Base-by-base conservation (phyloP, 2,113 vertebrate genomes). In the Acanthochromis polyacanthus region DNA sequence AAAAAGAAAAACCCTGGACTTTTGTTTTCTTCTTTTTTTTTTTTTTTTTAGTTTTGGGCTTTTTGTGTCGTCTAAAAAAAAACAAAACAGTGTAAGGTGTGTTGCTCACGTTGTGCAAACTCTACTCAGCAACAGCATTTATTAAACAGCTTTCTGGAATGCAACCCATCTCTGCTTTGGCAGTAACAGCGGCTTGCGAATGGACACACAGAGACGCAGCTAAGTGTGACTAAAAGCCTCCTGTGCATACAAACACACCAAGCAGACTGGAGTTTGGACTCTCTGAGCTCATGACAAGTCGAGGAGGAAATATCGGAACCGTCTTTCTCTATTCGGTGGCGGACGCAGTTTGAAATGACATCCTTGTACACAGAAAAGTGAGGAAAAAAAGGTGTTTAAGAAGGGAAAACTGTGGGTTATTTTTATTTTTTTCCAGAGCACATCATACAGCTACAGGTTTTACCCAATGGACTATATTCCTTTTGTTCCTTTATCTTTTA, bases 391-490 rank as follows among this genome's bases (percentile, higher is more conserved):
- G 20, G 55, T 60, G 68, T 55, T 63, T 38, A 40, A 83, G 74
- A 90, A 82, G 74, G 80, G 75, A 79, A 83, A 23, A 61, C 23
- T 45, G 50, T 63, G 36, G 52, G 12, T 80, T 43, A 15, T 20
- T 71, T 72, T 60, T 50, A 32, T 53, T 79, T 72, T 80, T 66
- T 67, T 83, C 61, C 81, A 84, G 65, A 91, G 64, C 78, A 65
- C 85, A 89, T 81, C 86, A 89, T 78, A 88, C 72, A 76, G 63
- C 81, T 71, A 80, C 80, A 87, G 81, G 73, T 79, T 84, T 64
- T 56, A 87, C 70, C 75, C 83, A 66, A 77, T 58, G 84, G 88
- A 87, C 83, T 28, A 10, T 59, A 16, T 63, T 71, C n/a, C 4
- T 78, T 84, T 74, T 74, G 10, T 81, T 64, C 57, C 48, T 59